These are phyloP conservation scores for Ormyrus nitidulus DNA, from an alignment of 2,888 invertebrate species.

Conservation along the genomic window DNA sequence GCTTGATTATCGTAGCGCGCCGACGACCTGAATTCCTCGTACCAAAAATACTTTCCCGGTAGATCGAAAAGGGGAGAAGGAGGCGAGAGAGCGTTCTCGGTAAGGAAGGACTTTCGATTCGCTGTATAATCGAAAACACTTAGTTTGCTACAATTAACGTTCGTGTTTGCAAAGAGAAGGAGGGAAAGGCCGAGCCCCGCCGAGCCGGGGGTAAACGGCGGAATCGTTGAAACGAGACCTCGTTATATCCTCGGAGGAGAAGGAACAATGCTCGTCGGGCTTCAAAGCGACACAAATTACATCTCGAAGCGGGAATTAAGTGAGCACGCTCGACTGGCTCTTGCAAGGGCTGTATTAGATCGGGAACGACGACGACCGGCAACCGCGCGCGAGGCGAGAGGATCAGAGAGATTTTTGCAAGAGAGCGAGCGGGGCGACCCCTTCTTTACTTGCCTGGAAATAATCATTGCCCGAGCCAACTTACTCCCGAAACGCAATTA, in stretches of 20 bases:
- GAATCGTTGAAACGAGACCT: slow-evolving; percentile 58
- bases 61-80: slow-evolving; percentile 3
- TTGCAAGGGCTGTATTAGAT: slow-evolving; percentile 55
- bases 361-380: slow-evolving; percentile 16
- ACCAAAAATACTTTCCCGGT: neutral
- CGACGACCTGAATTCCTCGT: neutral
- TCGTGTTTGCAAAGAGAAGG: slow-evolving; percentile 58
- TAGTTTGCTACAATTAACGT: slow-evolving; percentile 45
- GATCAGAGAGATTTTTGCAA: slow-evolving; percentile 57
- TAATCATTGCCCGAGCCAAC: slow-evolving; percentile 53
- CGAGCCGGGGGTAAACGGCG: slow-evolving; percentile 42
- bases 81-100: no score
- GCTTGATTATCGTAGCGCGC: no score
- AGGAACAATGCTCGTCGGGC: slow-evolving; percentile 59
- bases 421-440: slow-evolving; percentile 6
- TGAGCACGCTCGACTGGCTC: slow-evolving; percentile 60
- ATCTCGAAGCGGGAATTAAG: slow-evolving; percentile 65
- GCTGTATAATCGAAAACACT: slow-evolving; percentile 48
- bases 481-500: slow-evolving; percentile 57
- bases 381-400: slow-evolving; percentile 38
- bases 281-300: slow-evolving; percentile 70
- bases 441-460: slow-evolving; percentile 41
- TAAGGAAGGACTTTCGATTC: slow-evolving; percentile 28
- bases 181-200: neutral
- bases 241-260: slow-evolving; percentile 57